phyloP scores from a whole-genome alignment of 64 coral and sea anemone genomes.

The Orbicella faveolata region DNA sequence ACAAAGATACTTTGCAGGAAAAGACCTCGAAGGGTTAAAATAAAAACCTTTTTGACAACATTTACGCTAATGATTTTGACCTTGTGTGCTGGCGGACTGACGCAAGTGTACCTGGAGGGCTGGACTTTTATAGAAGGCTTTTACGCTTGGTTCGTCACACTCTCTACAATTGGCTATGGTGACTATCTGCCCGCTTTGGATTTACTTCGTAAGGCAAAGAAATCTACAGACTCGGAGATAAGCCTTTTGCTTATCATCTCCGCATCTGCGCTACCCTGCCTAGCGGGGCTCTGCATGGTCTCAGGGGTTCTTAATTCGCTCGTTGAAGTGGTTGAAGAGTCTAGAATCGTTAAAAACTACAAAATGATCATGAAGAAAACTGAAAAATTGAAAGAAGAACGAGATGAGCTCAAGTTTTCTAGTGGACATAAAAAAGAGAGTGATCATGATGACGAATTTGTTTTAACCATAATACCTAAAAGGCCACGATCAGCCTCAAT shows the following conservation, averaged over 20 bases:
- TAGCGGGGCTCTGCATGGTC: constrained; percentile 2
- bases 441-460: not conserved
- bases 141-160: constrained; percentile 32
- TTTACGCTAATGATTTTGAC: constrained; percentile 46
- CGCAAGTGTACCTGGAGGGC: constrained; percentile 21
- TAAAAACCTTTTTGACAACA: constrained; percentile 24
- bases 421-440: not conserved
- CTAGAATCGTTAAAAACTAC: not conserved
- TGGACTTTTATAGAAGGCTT: constrained; percentile 56
- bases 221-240: not conserved
- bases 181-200: constrained; percentile 25
- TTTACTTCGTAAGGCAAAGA: not conserved
- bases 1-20: not conserved
- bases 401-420: not conserved
- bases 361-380: not conserved
- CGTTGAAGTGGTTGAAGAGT: not conserved
- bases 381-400: not conserved
- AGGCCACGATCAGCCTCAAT: not conserved
- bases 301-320: not conserved
- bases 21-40: constrained; percentile 14
- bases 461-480: not conserved
- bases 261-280: not conserved
- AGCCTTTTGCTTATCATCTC: not conserved
- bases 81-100: constrained; percentile 8
- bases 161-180: constrained; percentile 59